Base-by-base conservation (phyloP, 1,140 invertebrate species). In the Bombus soroeensis region DNA sequence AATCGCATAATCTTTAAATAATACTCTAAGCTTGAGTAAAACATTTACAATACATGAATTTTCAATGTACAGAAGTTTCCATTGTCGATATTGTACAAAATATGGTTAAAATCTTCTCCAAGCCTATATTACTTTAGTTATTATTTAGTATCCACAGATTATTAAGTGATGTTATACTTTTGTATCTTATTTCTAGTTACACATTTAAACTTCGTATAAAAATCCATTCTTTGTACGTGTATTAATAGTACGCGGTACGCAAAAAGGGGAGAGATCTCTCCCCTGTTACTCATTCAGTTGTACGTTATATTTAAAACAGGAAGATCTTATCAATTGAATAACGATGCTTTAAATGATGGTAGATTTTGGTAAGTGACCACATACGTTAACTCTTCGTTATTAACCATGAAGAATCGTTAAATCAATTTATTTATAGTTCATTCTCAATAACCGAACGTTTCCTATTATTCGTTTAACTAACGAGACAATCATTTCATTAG, bases 191-290 rank as follows among this genome's bases (percentile, higher is more conserved):
- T 43, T 73, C 43, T 32, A 32, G n/a, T 22, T 47, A 41, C 10
- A 73, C n/a, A 12, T 47, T 57, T 18, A 57, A 75, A 28, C 10
- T 25, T 37, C 3, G 10, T 9, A 25, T 28, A 57, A 37, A 57
- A 53, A 25, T 32, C 3, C 22, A 47, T 9, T 37, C 22, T 25
- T 8, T 37, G 18, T 28, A 34, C 43, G 22, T 34, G 25, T 57
- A 57, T 37, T 57, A 75, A 57, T 75, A 18, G 34, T 34, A 57
- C 22, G 0, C 0, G 15, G 25, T 6, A 37, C 47, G 47, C 18
- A 57, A 57, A 57, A 75, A 75, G 22, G 47, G 32, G 74, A 75
- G 74, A 75, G 34, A 57, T 57, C 47, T 57, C 47, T 57, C 74
- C 74, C 74, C 74, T 18, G 32, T 9, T 22, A 28, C 12, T 75